A percentile compares a stretch with the other conserved stretches of the same genome.
These are phyloP conservation scores for Electrophaes corylata DNA, from an alignment of 2,888 invertebrate genomes.

Conservation along the genomic window DNA sequence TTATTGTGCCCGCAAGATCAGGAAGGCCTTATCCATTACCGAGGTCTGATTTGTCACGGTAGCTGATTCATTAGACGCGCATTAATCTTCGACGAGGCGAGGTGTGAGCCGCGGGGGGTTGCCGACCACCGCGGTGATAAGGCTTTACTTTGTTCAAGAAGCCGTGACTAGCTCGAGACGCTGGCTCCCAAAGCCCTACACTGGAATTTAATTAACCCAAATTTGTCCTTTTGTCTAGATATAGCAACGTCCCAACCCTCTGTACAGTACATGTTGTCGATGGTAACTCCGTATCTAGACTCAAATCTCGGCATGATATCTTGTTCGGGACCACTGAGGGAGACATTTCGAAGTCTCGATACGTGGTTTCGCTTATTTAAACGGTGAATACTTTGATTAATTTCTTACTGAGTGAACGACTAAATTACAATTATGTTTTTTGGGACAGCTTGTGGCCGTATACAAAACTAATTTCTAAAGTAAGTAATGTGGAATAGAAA, in stretches of 20 bases:
- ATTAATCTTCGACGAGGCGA: conserved; percentile 66
- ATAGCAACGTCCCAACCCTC: conserved; percentile 47
- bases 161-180: conserved; percentile 66
- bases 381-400: background rate
- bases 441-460: no score
- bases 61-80: conserved; percentile 76
- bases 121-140: conserved; percentile 65
- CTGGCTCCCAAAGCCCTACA: conserved; percentile 63
- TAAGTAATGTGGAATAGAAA: no score
- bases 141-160: conserved; percentile 72
- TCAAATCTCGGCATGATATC: conserved; percentile 23
- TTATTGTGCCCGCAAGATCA: conserved; percentile 68
- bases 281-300: conserved; percentile 38
- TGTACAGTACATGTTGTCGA: conserved; percentile 53
- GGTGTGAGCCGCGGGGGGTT: conserved; percentile 48
- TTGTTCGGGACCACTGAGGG: conserved; percentile 17
- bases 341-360: background rate
- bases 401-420: background rate
- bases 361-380: background rate
- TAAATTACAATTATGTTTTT: no score
- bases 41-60: conserved; percentile 75
- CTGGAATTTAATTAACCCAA: conserved; percentile 78
- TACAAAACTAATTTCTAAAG: no score
- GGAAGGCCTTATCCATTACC: conserved; percentile 72
- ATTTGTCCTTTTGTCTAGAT: conserved; percentile 69